These are phyloP conservation scores for Capromys pilorides DNA, from an alignment of 2,797 vertebrate genomes.

Conservation along the genomic window DNA sequence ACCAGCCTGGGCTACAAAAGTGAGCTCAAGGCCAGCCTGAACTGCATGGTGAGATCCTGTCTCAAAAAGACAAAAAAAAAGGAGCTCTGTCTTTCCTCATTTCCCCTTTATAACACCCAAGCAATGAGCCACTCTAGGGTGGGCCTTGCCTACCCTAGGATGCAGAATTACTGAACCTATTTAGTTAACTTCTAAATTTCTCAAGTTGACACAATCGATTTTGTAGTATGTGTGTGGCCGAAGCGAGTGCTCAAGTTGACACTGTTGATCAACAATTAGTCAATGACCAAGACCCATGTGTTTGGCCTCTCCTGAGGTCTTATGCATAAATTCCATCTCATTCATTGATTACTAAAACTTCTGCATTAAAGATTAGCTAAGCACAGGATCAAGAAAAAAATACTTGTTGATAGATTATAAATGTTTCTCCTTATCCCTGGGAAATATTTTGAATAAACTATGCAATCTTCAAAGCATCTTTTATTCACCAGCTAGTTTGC, in stretches of 20 bases:
- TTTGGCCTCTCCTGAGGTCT: neutral
- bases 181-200: neutral
- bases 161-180: neutral
- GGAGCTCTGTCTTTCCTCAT: neutral
- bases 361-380: neutral
- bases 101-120: neutral
- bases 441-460: conserved; percentile 64
- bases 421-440: conserved; percentile 38
- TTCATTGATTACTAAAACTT: conserved; percentile 45
- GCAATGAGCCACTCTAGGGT: neutral
- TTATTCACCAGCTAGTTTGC: conserved; percentile 63
- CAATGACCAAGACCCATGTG: neutral
- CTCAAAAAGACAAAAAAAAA: too few relatives aligned
- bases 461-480: conserved; percentile 57
- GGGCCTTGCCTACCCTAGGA: neutral
- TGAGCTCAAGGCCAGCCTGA: too few relatives aligned
- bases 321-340: neutral
- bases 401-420: conserved; percentile 43
- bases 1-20: too few relatives aligned
- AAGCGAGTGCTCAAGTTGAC: neutral
- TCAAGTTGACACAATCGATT: neutral
- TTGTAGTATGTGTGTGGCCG: neutral
- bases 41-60: too few relatives aligned
- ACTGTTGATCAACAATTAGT: neutral
- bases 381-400: neutral